These are phyloP conservation scores for Atherix ibis DNA, from an alignment of 2,888 invertebrate genomes.

Conservation along the genomic window DNA sequence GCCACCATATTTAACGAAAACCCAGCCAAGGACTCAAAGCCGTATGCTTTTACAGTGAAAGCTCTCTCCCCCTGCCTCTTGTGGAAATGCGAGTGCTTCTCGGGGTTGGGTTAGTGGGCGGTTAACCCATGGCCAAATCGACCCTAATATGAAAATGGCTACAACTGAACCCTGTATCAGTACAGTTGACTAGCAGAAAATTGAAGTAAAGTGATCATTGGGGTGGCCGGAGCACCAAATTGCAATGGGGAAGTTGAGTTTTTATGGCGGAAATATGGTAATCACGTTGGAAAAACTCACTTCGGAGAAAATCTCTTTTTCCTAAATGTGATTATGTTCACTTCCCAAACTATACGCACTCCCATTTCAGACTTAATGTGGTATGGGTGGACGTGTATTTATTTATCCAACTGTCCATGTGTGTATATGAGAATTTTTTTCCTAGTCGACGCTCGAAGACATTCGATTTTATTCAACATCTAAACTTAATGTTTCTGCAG, in stretches of 20 bases:
- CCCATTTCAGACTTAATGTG: not conserved
- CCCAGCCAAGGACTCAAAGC: no score
- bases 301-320: not conserved
- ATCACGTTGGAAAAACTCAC: not conserved
- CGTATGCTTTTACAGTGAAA: no score
- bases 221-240: slow-evolving; percentile 5
- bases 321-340: no score
- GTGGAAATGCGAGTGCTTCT: no score
- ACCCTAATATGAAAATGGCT: no score
- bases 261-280: slow-evolving; percentile 10
- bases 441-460: no score
- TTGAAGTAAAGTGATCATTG: slow-evolving; percentile 8
- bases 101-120: not conserved
- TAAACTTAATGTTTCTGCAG: not conserved
- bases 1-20: no score
- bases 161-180: slow-evolving; percentile 1
- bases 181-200: slow-evolving; percentile 4
- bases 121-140: no score
- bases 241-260: slow-evolving; percentile 4
- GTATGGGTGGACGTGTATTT: no score
- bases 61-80: no score
- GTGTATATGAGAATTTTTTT: no score
- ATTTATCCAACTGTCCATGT: no score
- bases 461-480: not conserved
- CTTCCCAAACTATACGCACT: not conserved